Percentiles rank a stretch among this genome's conserved stretches.
Conservation (phyloP, 2,113 vertebrate species). For the Sinocyclocheilus maitianheensis region DNA sequence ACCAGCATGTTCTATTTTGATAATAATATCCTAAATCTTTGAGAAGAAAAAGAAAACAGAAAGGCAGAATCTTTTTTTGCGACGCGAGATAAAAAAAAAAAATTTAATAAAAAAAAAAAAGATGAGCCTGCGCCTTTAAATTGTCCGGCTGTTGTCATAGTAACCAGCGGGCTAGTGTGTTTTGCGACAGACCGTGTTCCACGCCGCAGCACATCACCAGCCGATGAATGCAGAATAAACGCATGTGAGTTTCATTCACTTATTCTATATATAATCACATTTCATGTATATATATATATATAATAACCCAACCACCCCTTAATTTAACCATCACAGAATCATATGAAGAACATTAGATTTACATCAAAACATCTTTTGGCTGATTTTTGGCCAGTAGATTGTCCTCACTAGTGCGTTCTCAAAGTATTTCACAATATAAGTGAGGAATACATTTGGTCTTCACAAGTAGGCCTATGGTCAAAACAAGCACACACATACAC, state of each 20-base stretch:
- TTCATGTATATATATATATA: not conserved
- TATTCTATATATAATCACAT: not conserved
- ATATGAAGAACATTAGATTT: too few species aligned
- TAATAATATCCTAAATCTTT: not conserved
- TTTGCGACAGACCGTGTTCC: conserved; percentile 55
- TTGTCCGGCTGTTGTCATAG: conserved; percentile 29
- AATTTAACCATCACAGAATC: too few species aligned
- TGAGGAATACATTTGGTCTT: too few species aligned
- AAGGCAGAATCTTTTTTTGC: not conserved
- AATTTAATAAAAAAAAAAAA: too few species aligned
- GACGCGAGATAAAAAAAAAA: not conserved
- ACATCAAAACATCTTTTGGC: too few species aligned
- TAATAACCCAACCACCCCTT: not conserved
- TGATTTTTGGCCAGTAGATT: too few species aligned
- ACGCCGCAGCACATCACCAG: not conserved
- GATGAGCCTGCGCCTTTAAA: not conserved
- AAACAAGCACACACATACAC: too few species aligned
- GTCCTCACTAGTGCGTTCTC: too few species aligned
- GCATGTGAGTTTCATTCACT: not conserved
- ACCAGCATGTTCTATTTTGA: not conserved
- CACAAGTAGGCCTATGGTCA: too few species aligned
- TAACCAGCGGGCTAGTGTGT: conserved; percentile 8
- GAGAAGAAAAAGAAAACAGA: not conserved
- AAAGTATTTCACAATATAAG: too few species aligned
- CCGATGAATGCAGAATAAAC: conserved; percentile 7